A percentile compares a stretch with the other conserved stretches of the same genome.
phyloP scores from a whole-genome alignment of 1,140 invertebrate species.

The Calliphora vicina region DNA sequence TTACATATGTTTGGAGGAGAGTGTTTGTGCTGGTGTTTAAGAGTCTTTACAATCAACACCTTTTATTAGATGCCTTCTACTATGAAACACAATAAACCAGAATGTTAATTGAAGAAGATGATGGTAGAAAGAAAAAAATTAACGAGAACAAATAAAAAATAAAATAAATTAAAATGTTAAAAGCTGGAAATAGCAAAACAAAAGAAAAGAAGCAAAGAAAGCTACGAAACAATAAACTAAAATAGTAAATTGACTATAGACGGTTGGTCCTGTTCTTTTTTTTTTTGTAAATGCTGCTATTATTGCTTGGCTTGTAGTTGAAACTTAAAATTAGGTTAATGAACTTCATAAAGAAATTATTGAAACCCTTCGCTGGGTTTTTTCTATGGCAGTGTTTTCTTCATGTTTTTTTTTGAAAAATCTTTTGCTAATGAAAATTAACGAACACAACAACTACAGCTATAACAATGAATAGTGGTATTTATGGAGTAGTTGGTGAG shows the following conservation, averaged over 20 bases:
- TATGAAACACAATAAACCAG: too few species aligned
- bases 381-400: not conserved
- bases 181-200: too few species aligned
- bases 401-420: not conserved
- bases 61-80: too few species aligned
- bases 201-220: too few species aligned
- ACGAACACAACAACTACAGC: not conserved
- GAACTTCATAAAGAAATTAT: conserved; percentile 10
- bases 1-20: too few species aligned
- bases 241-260: not conserved
- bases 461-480: not conserved
- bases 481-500: not conserved
- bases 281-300: not conserved
- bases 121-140: too few species aligned
- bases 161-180: too few species aligned
- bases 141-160: too few species aligned
- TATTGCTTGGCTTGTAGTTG: not conserved
- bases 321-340: not conserved
- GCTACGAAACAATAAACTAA: not conserved
- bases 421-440: conserved; percentile 10
- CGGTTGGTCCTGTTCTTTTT: not conserved
- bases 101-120: too few species aligned
- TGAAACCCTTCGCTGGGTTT: not conserved
- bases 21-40: too few species aligned
- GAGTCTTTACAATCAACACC: too few species aligned